Conservation (phyloP, 2,888 invertebrate species). For the Taenaris catops region DNA sequence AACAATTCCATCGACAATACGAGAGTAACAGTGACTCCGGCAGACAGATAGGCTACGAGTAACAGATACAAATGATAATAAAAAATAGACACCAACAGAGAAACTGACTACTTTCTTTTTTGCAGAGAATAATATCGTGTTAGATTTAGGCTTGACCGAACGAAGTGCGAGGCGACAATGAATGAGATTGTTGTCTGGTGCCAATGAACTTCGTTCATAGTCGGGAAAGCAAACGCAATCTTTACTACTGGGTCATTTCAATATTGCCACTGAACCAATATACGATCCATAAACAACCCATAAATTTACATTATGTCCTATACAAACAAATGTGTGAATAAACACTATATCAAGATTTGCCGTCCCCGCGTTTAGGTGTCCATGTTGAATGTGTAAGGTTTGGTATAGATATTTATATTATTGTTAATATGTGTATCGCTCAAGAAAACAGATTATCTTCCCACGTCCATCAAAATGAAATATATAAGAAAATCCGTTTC, state of each 20-base stretch:
- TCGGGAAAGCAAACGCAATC: conserved; percentile 63
- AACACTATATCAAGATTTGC: too few relatives aligned
- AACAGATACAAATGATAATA: conserved; percentile 28
- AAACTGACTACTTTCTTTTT: conserved; percentile 65
- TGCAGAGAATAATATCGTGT: conserved; percentile 54
- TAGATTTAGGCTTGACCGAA: conserved; percentile 58
- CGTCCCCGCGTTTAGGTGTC: too few relatives aligned
- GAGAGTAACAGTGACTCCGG: conserved; percentile 8
- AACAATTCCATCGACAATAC: conserved; percentile 1
- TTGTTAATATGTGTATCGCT: too few relatives aligned
- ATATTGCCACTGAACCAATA: conserved; percentile 48
- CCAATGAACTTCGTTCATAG: conserved; percentile 68
- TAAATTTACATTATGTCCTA: too few relatives aligned
- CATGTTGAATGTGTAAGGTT: too few relatives aligned
- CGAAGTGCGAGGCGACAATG: conserved; percentile 33
- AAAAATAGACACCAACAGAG: conserved; percentile 51
- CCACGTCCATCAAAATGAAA: too few relatives aligned
- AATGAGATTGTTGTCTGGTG: conserved; percentile 40
- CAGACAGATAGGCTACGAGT: conserved; percentile 9
- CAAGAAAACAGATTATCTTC: too few relatives aligned
- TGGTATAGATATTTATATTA: too few relatives aligned
- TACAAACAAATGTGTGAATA: too few relatives aligned
- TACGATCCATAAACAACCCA: conserved; percentile 14
- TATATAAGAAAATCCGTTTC: too few relatives aligned
- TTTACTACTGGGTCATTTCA: conserved; percentile 60